These are phyloP conservation scores for Pterostichus madidus DNA, from an alignment of 2,888 invertebrate species.

Conservation along the genomic window DNA sequence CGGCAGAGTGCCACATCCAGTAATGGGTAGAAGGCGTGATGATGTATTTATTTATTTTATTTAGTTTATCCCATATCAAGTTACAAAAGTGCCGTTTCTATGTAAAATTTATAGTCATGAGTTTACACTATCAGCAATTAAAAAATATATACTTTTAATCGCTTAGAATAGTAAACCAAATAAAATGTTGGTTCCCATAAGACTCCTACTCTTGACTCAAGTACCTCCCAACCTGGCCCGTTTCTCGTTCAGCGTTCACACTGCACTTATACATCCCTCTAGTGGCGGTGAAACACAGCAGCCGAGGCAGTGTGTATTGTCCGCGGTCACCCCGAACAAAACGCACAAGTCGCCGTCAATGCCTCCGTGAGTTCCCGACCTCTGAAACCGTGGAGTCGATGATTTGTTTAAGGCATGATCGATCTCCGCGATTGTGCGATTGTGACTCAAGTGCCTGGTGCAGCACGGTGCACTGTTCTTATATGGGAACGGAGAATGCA, in stretches of 20 bases:
- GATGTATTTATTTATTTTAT: too few relatives aligned
- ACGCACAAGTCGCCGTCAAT: conserved; percentile 13
- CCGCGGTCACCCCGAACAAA: conserved; percentile 43
- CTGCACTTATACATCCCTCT: conserved; percentile 9
- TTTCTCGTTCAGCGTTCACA: neutral
- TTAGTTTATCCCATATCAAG: too few relatives aligned
- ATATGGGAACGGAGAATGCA: conserved; percentile 1
- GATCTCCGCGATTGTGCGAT: conserved; percentile 23
- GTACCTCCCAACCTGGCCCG: neutral
- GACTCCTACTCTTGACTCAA: neutral
- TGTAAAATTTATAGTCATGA: too few relatives aligned
- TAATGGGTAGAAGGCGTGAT: too few relatives aligned
- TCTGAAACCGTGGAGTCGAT: conserved; percentile 7
- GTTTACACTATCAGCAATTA: too few relatives aligned
- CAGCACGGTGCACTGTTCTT: neutral
- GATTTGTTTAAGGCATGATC: conserved; percentile 25
- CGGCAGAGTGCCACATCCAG: too few relatives aligned
- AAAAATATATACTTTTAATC: too few relatives aligned
- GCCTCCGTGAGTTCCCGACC: neutral
- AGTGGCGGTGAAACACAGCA: conserved; percentile 18
- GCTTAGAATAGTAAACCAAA: too few relatives aligned
- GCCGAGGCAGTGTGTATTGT: conserved; percentile 12
- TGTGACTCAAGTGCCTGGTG: conserved; percentile 20
- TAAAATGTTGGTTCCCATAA: neutral
- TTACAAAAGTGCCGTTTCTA: too few relatives aligned